Evolutionary conservation across 2,113 vertebrate species (phyloP).

Genomic region (Pelobates fuscus): DNA sequence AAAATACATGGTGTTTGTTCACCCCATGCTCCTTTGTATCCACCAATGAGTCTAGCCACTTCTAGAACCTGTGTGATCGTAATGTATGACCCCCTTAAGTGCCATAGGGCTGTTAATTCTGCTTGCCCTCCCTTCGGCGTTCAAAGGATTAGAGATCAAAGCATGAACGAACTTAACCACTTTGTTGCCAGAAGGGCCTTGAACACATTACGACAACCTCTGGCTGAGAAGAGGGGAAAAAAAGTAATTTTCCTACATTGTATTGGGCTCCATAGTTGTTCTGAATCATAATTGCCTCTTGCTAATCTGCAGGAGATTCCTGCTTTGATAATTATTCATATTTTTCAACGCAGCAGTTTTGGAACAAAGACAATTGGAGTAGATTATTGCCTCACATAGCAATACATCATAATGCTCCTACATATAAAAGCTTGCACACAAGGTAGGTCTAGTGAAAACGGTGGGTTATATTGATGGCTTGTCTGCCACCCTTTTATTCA

Average conservation of each 20-base stretch:
- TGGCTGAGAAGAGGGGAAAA: background rate
- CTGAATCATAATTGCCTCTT: background rate
- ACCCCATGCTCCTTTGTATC: conserved; percentile 28
- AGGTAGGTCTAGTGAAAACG: background rate
- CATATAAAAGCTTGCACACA: background rate
- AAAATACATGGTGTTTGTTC: background rate
- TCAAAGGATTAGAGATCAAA: background rate
- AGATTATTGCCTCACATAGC: background rate
- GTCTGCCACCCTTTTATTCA: background rate
- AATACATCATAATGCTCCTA: background rate
- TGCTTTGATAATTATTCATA: background rate
- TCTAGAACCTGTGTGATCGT: background rate
- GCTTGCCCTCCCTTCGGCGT: background rate
- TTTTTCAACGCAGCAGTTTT: conserved; percentile 2
- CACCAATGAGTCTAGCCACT: conserved; percentile 1
- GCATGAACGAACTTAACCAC: background rate
- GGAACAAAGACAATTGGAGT: background rate
- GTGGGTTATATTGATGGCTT: background rate
- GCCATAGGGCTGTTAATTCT: too few species aligned
- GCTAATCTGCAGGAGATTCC: background rate
- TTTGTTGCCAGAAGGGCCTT: background rate
- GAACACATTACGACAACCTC: background rate
- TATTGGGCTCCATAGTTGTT: background rate
- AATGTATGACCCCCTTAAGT: background rate
- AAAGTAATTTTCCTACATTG: background rate